Evolutionary conservation across 64 coral and sea anemone species (phyloP).

Genomic region (Actinia tenebrosa): DNA sequence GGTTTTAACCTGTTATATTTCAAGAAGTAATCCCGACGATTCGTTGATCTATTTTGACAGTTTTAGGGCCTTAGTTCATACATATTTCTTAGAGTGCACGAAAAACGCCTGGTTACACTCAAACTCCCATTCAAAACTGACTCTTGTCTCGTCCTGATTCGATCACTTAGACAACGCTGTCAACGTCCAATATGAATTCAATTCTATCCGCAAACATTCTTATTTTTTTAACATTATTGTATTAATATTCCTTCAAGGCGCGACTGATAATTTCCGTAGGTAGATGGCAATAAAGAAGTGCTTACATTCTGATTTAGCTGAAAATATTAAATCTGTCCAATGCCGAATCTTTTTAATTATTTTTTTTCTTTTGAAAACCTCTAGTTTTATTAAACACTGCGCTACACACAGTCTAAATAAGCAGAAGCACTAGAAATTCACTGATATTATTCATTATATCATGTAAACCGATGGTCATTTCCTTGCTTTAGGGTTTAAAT

Average conservation of each 20-base stretch:
- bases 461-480: no score
- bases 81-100: not conserved
- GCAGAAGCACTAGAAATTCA: no score
- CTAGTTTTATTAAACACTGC: no score
- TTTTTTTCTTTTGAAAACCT: not conserved
- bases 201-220: not conserved
- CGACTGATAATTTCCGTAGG: not conserved
- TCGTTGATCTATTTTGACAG: not conserved
- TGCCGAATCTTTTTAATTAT: not conserved
- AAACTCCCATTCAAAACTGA: not conserved
- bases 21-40: not conserved
- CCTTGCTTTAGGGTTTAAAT: no score
- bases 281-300: not conserved
- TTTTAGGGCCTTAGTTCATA: not conserved
- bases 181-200: not conserved
- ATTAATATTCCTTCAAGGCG: not conserved
- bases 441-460: no score
- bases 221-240: not conserved
- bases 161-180: not conserved
- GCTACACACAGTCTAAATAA: no score
- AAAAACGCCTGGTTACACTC: conserved; percentile 2
- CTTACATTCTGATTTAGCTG: not conserved
- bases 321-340: not conserved
- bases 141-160: not conserved
- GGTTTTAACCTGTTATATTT: not conserved